Conservation (phyloP, 2,888 invertebrate genomes). For the Tenodera sinensis region DNA sequence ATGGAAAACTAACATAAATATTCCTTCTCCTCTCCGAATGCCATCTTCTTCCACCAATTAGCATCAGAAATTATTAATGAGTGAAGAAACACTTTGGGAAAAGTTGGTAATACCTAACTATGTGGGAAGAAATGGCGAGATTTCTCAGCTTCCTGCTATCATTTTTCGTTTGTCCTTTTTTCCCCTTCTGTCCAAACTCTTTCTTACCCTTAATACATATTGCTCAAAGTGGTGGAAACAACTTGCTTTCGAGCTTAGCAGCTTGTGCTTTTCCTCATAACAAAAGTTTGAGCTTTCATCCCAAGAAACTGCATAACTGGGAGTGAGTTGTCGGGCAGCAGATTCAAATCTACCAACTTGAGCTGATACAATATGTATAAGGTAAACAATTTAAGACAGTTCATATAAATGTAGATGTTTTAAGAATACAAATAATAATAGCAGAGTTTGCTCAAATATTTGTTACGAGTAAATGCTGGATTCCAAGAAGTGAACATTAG, state of each 20-base stretch:
- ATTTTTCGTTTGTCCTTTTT: conserved; percentile 23
- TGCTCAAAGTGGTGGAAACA: neutral
- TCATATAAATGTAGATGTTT: too few relatives aligned
- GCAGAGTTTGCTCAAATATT: too few relatives aligned
- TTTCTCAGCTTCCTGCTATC: conserved; percentile 6
- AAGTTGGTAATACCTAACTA: conserved; percentile 13
- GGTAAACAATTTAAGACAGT: too few relatives aligned
- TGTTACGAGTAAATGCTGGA: too few relatives aligned
- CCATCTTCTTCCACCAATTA: conserved; percentile 20
- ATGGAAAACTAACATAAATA: conserved; percentile 22
- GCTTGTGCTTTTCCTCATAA: neutral
- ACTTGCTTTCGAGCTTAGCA: conserved; percentile 6
- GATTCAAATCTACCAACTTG: neutral
- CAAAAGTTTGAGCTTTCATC: neutral
- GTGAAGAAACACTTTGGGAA: conserved; percentile 20
- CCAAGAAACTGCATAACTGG: conserved; percentile 1
- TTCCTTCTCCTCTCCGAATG: conserved; percentile 3
- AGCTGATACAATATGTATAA: neutral
- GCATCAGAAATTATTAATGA: conserved; percentile 29
- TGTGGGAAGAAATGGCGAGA: conserved; percentile 7
- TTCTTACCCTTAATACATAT: conserved; percentile 5
- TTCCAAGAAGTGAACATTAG: too few relatives aligned
- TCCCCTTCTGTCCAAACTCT: neutral
- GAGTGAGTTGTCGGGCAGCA: neutral
- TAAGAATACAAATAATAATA: too few relatives aligned